phyloP scores from a whole-genome alignment of 1,140 invertebrate genomes.

The Drosophila arizonae region DNA sequence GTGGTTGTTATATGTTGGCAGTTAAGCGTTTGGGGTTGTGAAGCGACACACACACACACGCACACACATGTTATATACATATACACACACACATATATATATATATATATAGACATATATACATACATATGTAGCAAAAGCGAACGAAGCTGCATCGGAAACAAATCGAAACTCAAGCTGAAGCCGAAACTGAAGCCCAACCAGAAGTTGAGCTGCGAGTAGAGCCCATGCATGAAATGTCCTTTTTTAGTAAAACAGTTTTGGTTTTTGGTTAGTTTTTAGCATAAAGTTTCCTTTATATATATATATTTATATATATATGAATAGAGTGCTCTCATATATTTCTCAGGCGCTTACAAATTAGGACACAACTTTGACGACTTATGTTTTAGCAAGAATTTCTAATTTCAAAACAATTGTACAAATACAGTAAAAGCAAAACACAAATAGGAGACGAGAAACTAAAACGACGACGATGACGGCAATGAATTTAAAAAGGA shows the following conservation, averaged over 20 bases:
- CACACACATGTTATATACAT: constrained; percentile 25
- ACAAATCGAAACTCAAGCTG: constrained; percentile 35
- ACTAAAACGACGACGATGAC: constrained; percentile 32
- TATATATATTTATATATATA: constrained; percentile 38
- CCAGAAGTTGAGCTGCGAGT: constrained; percentile 33
- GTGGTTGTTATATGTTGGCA: constrained; percentile 35
- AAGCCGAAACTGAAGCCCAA: constrained; percentile 54
- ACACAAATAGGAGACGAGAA: constrained; percentile 2
- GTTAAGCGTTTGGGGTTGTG: constrained; percentile 36
- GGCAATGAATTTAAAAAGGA: background rate
- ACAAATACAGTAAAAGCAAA: constrained; percentile 8
- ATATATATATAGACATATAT: constrained; percentile 14
- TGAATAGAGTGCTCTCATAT: constrained; percentile 64
- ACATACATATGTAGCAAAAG: background rate
- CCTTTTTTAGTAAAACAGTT: constrained; percentile 73
- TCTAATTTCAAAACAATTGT: constrained; percentile 17
- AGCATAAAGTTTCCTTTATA: constrained; percentile 45
- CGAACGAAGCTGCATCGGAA: constrained; percentile 12
- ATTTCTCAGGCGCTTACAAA: constrained; percentile 66
- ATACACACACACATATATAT: constrained; percentile 26
- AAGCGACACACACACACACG: constrained; percentile 51
- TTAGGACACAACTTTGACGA: constrained; percentile 56
- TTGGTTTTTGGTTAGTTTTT: constrained; percentile 63
- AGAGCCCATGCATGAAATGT: background rate
- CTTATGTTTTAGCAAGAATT: constrained; percentile 31